phyloP scores from a whole-genome alignment of 2,888 invertebrate species.

The Oasisia sp. region DNA sequence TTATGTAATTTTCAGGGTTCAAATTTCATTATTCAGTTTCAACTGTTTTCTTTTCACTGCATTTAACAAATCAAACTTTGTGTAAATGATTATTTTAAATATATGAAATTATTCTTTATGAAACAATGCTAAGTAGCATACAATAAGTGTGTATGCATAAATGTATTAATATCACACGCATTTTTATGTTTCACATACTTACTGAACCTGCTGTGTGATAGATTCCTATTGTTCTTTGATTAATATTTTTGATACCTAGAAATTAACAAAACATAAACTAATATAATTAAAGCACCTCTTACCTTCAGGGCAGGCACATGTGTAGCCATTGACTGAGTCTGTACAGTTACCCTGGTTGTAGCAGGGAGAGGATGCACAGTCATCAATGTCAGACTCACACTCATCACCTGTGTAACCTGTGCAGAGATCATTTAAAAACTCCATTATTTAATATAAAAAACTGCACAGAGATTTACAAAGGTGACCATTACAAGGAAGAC shows the following conservation, averaged over 20 bases:
- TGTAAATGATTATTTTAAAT: too few species aligned
- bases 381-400: constrained; percentile 47
- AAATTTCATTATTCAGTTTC: too few species aligned
- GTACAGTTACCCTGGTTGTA: constrained; percentile 46
- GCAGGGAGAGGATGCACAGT: constrained; percentile 49
- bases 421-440: not conserved
- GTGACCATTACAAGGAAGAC: too few species aligned
- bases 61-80: too few species aligned
- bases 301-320: constrained; percentile 37
- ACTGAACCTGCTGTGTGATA: not conserved
- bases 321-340: constrained; percentile 37
- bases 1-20: too few species aligned
- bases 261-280: not conserved
- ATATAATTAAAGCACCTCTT: not conserved
- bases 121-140: too few species aligned
- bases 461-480: too few species aligned
- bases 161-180: too few species aligned
- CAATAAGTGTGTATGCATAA: too few species aligned
- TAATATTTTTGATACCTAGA: not conserved
- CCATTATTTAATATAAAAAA: too few species aligned
- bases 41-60: too few species aligned
- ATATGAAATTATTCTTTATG: too few species aligned
- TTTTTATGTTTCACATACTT: not conserved
- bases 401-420: constrained; percentile 43
- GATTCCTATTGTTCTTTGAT: not conserved